A percentile compares a stretch with the other conserved stretches of the same genome.
Evolutionary conservation across 2,113 vertebrate species (phyloP).

Genomic region (Heterochromis multidens): DNA sequence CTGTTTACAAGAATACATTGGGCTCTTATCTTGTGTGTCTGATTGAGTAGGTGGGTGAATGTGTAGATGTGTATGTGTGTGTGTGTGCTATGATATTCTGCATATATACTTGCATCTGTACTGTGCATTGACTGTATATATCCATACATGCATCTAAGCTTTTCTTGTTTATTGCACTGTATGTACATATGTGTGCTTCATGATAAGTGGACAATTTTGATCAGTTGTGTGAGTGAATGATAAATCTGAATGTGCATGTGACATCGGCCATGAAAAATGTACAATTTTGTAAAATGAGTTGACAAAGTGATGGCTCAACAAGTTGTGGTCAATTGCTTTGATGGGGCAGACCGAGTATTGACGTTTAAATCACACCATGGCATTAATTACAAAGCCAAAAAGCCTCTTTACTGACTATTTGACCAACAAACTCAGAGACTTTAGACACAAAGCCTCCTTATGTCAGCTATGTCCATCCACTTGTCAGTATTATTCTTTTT

Average conservation of each 20-base stretch:
- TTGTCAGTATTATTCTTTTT: conserved; percentile 62
- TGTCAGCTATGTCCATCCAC: conserved; percentile 16
- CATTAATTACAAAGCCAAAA: background rate
- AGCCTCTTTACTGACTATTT: background rate
- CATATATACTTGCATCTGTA: conserved; percentile 27
- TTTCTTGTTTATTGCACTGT: conserved; percentile 18
- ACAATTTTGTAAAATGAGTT: conserved; percentile 25
- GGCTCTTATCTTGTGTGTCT: conserved; percentile 5
- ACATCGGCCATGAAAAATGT: conserved; percentile 12
- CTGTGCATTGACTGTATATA: conserved; percentile 36
- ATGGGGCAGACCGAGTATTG: background rate
- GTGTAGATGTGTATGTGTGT: background rate
- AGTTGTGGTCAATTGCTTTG: background rate
- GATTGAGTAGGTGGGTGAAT: background rate
- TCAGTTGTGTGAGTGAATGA: background rate
- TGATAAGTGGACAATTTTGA: background rate
- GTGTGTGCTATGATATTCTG: background rate
- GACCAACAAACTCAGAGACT: background rate
- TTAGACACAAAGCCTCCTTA: background rate
- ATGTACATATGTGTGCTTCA: background rate
- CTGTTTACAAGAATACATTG: conserved; percentile 39
- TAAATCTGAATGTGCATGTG: background rate
- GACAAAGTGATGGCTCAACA: conserved; percentile 55
- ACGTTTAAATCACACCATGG: background rate
- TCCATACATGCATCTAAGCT: conserved; percentile 15